Conservation (phyloP, 1,140 invertebrate species). For the Drosophila subobscura region DNA sequence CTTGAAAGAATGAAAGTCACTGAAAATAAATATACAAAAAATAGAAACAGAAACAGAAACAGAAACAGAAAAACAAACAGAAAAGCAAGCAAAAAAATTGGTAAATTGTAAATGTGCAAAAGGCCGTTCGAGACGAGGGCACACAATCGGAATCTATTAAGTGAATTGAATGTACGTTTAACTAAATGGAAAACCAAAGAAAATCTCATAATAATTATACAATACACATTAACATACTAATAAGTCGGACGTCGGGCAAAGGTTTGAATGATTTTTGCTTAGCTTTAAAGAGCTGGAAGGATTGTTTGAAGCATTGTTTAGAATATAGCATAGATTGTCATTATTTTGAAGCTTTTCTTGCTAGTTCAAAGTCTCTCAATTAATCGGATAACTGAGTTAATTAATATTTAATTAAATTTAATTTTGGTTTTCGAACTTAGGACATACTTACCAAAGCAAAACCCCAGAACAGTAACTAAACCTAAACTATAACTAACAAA, state of each 20-base stretch:
- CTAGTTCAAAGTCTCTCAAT: conserved; percentile 22
- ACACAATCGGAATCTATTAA: conserved; percentile 70
- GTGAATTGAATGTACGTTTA: conserved; percentile 58
- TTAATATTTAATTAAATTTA: conserved; percentile 26
- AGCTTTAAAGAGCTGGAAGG: conserved; percentile 23
- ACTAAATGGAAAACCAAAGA: conserved; percentile 32
- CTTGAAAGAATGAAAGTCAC: conserved; percentile 36
- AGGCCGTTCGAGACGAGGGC: conserved; percentile 43
- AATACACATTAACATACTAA: conserved; percentile 42
- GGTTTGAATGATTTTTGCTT: conserved; percentile 33
- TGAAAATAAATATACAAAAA: conserved; percentile 33
- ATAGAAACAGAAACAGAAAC: conserved; percentile 24
- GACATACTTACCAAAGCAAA: conserved; percentile 12
- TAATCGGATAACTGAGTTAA: conserved; percentile 27
- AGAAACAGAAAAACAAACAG: conserved; percentile 21
- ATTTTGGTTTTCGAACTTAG: conserved; percentile 13
- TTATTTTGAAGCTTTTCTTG: conserved; percentile 29
- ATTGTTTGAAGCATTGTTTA: not conserved
- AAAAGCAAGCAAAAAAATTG: conserved; percentile 46
- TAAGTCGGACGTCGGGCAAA: conserved; percentile 19
- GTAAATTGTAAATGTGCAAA: conserved; percentile 67
- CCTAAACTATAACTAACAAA: conserved; percentile 32
- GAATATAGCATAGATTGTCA: not conserved
- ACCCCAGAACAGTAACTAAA: conserved; percentile 34
- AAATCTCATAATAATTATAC: conserved; percentile 50